Conservation (phyloP, 2,888 invertebrate genomes). For the Tromatobia lineatoria region DNA sequence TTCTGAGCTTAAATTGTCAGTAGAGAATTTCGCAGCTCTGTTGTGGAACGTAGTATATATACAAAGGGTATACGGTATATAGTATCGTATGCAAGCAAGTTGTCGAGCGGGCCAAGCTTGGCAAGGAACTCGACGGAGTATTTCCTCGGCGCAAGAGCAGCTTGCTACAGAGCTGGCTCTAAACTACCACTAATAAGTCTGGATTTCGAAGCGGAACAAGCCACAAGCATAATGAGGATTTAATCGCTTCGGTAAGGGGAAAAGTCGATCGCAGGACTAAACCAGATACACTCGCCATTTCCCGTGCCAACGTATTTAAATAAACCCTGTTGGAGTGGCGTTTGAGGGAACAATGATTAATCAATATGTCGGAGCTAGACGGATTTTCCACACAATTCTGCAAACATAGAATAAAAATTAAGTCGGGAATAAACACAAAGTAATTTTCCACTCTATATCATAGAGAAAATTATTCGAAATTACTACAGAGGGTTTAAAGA, state of each 20-base stretch:
- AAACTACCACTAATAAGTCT: slow-evolving; percentile 70
- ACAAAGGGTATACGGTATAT: slow-evolving; percentile 23
- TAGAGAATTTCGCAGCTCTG: slow-evolving; percentile 11
- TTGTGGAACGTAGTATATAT: slow-evolving; percentile 20
- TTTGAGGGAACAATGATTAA: background rate
- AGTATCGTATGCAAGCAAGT: slow-evolving; percentile 21
- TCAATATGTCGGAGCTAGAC: background rate
- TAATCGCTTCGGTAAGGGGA: slow-evolving; percentile 71
- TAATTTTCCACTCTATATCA: no score
- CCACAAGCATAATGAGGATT: slow-evolving; percentile 75
- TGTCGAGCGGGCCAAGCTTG: slow-evolving; percentile 32
- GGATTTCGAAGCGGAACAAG: slow-evolving; percentile 74
- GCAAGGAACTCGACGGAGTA: slow-evolving; percentile 38
- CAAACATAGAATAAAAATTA: background rate
- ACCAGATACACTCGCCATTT: slow-evolving; percentile 39
- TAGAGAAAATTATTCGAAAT: no score
- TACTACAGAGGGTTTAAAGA: no score
- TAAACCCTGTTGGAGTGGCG: slow-evolving; percentile 20
- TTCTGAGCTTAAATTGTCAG: slow-evolving; percentile 20
- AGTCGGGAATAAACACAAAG: background rate
- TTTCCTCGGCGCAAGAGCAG: slow-evolving; percentile 29
- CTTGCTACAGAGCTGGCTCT: slow-evolving; percentile 17
- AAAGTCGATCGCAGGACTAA: slow-evolving; percentile 44
- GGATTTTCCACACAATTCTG: background rate
- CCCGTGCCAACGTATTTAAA: slow-evolving; percentile 54